phyloP scores from a whole-genome alignment of 2,113 vertebrate genomes.

The Octodon degus region DNA sequence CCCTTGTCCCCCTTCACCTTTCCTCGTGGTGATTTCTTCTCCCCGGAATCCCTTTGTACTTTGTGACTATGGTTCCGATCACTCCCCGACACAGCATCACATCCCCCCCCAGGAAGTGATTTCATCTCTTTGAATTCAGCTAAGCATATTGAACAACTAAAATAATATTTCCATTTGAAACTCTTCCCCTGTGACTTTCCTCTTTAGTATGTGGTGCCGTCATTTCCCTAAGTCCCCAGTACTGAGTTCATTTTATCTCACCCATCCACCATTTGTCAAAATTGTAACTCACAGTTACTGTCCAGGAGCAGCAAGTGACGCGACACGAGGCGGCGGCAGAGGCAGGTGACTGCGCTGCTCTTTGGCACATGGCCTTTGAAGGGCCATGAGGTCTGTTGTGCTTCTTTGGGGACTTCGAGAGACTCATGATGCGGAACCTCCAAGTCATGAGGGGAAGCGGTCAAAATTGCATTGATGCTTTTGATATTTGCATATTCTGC shows the following conservation, averaged over 20 bases:
- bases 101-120: neutral
- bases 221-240: neutral
- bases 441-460: neutral
- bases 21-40: neutral
- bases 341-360: neutral
- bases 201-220: neutral
- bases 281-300: neutral
- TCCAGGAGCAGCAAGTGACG: neutral
- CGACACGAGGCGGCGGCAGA: neutral
- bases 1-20: neutral
- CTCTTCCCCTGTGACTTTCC: neutral
- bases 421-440: neutral
- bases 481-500: neutral
- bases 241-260: neutral
- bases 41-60: neutral
- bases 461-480: neutral
- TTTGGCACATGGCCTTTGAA: neutral
- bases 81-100: neutral
- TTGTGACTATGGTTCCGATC: neutral
- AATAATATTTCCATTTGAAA: neutral
- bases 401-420: conserved; percentile 7
- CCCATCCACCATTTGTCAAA: neutral
- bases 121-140: neutral
- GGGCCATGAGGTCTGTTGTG: neutral
- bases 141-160: neutral